Percentiles rank a stretch among this genome's conserved stretches.
phyloP scores from a whole-genome alignment of 2,888 invertebrate species.

The Germaria angustata region DNA sequence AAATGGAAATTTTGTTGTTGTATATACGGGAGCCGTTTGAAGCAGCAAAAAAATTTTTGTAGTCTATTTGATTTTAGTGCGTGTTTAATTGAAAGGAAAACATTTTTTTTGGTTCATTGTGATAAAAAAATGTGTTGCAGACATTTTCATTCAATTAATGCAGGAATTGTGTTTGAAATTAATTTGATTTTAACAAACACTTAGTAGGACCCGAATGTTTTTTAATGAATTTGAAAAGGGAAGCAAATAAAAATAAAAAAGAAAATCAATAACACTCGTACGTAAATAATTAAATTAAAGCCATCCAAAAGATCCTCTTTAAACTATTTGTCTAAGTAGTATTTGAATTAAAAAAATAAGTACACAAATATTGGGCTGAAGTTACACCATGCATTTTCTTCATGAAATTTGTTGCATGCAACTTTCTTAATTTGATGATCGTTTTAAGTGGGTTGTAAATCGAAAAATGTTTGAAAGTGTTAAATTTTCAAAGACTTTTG shows the following conservation, averaged over 20 bases:
- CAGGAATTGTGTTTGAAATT: conserved; percentile 65
- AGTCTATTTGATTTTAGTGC: conserved; percentile 65
- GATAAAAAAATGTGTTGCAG: conserved; percentile 28
- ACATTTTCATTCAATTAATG: conserved; percentile 58
- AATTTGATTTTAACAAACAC: conserved; percentile 67
- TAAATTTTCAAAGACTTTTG: too few species aligned
- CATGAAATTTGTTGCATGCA: too few species aligned
- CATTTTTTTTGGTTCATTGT: conserved; percentile 27
- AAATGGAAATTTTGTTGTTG: conserved; percentile 44
- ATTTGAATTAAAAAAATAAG: too few species aligned
- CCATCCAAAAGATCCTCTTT: too few species aligned
- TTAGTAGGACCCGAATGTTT: conserved; percentile 28
- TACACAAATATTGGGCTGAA: too few species aligned
- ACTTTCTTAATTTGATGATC: too few species aligned
- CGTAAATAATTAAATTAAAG: too few species aligned
- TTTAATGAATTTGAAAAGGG: conserved; percentile 4
- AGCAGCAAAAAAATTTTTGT: background rate
- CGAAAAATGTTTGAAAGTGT: too few species aligned
- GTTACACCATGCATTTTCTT: too few species aligned
- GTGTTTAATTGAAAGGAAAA: conserved; percentile 72
- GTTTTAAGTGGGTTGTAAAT: too few species aligned
- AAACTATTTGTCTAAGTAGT: too few species aligned
- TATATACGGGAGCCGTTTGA: background rate
- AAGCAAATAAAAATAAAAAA: background rate
- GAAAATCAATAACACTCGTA: too few species aligned